Conservation (phyloP, 92 coral and sea anemone genomes). For the Pocillopora meandrina region DNA sequence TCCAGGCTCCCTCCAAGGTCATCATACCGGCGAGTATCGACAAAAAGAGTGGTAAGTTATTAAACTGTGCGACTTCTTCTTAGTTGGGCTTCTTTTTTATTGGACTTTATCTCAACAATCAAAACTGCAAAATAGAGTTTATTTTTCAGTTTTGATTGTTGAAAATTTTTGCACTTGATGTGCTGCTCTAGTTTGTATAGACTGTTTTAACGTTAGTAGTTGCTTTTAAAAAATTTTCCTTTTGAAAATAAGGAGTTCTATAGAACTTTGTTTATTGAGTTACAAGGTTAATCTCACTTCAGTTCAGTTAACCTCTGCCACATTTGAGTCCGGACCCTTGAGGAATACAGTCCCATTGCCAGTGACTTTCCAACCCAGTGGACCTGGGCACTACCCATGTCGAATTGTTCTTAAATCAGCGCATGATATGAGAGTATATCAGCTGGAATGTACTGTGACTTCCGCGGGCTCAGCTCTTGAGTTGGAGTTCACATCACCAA, state of each 20-base stretch:
- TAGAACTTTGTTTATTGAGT: neutral
- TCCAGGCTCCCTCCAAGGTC: constrained; percentile 73
- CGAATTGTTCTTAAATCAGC: constrained; percentile 82
- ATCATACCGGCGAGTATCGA: constrained; percentile 68
- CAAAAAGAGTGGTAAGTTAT: constrained; percentile 50
- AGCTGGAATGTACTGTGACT: constrained; percentile 96
- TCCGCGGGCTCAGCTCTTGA: constrained; percentile 90
- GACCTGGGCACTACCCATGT: constrained; percentile 97
- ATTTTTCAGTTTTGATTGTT: neutral
- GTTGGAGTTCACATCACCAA: constrained; percentile 88
- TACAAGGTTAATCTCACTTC: neutral
- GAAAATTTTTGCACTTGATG: neutral
- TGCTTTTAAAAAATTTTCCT: neutral
- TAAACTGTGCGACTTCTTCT: neutral
- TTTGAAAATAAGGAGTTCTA: neutral
- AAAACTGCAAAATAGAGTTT: no score
- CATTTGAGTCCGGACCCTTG: constrained; percentile 25
- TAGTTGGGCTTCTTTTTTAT: no score
- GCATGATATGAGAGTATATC: constrained; percentile 95
- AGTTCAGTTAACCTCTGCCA: constrained; percentile 16
- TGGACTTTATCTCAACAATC: no score
- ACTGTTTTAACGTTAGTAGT: neutral
- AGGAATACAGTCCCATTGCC: constrained; percentile 69
- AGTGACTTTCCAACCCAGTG: constrained; percentile 84
- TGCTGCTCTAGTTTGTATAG: neutral